Conservation (phyloP, 2,113 vertebrate species). For the Cheirogaleus medius region DNA sequence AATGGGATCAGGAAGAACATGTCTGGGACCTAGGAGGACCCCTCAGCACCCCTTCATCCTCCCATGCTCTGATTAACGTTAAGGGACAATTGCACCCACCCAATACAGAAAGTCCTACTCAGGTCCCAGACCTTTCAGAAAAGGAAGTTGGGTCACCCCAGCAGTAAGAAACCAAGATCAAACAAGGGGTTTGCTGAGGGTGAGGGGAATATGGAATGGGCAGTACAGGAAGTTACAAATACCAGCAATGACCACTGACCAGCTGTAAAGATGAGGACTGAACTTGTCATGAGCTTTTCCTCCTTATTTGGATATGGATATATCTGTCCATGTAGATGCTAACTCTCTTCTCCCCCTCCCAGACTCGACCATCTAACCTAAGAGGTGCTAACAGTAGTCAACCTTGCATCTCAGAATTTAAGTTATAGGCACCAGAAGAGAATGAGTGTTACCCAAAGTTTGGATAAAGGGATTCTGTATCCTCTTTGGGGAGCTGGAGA, state of each 20-base stretch:
- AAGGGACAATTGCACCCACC: not conserved
- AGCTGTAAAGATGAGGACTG: not conserved
- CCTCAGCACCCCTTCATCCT: not conserved
- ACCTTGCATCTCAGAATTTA: fast-evolving
- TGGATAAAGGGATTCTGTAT: not conserved
- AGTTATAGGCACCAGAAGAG: not conserved
- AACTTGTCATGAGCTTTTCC: fast-evolving
- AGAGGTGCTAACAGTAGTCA: too few species aligned
- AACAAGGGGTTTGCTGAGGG: not conserved
- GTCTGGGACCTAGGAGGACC: not conserved
- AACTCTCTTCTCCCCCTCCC: fast-evolving
- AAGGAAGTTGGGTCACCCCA: not conserved
- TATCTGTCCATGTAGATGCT: fast-evolving
- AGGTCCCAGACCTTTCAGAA: not conserved
- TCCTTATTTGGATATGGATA: fast-evolving
- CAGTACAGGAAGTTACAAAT: fast-evolving
- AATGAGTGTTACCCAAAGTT: too few species aligned
- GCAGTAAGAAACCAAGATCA: fast-evolving
- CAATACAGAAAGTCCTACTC: not conserved
- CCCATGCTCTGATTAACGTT: not conserved
- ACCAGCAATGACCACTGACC: not conserved
- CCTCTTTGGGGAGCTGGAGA: not conserved
- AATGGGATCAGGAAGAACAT: not conserved
- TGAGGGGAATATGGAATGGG: too few species aligned
- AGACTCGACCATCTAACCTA: fast-evolving